phyloP scores from a whole-genome alignment of 1,140 invertebrate genomes.

The Hycleus cichorii region DNA sequence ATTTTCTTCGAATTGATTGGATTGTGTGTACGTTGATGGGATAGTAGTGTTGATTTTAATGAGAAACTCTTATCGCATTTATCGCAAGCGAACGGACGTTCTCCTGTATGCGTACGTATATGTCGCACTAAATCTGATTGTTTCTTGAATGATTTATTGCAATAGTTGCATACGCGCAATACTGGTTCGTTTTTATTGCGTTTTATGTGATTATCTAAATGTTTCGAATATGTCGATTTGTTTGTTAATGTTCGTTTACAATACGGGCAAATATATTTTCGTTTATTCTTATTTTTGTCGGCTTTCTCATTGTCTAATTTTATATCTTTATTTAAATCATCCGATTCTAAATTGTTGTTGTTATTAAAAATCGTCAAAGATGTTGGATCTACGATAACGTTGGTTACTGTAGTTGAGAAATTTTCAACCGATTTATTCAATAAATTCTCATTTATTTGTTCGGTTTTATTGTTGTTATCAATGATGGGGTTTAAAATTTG shows the following conservation, averaged over 20 bases:
- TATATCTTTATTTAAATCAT: not conserved
- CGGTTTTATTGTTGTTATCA: not conserved
- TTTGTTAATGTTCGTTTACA: conserved; percentile 22
- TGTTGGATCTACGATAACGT: too few relatives aligned
- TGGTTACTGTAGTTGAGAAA: too few relatives aligned
- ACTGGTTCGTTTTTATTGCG: not conserved
- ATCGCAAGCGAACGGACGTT: conserved; percentile 58
- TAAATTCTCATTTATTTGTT: not conserved
- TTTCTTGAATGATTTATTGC: conserved; percentile 33
- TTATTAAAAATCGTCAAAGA: not conserved
- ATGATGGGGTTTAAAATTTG: not conserved
- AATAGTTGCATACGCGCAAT: conserved; percentile 25
- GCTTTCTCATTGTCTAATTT: not conserved
- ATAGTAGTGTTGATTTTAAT: conserved; percentile 58
- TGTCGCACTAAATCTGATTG: conserved; percentile 37
- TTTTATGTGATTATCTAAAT: conserved; percentile 13
- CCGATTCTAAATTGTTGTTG: not conserved
- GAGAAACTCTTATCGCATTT: conserved; percentile 59
- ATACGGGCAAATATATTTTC: conserved; percentile 16
- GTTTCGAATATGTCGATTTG: conserved; percentile 13
- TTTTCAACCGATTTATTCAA: not conserved
- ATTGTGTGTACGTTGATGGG: conserved; percentile 54
- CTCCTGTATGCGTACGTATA: conserved; percentile 56
- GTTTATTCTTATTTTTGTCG: conserved; percentile 3
- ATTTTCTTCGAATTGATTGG: conserved; percentile 44